Conservation (phyloP, 92 coral and sea anemone species). For the Parazoanthus swiftii region DNA sequence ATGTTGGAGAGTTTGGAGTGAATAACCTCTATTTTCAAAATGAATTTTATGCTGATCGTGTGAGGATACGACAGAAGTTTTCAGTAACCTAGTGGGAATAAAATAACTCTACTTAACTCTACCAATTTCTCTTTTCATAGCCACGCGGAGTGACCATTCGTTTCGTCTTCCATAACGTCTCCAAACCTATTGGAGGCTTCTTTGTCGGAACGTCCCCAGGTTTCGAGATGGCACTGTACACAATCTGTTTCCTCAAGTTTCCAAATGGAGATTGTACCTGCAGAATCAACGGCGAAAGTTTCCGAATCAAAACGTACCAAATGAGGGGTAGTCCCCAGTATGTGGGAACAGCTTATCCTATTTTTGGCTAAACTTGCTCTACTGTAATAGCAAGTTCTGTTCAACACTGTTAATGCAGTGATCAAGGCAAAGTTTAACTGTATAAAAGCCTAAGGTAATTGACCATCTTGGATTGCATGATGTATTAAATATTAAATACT, state of each 20-base stretch:
- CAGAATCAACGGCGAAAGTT: constrained; percentile 33
- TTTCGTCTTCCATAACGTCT: constrained; percentile 30
- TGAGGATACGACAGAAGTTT: no score
- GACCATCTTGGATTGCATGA: no score
- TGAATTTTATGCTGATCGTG: no score
- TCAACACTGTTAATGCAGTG: no score
- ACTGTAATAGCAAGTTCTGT: no score
- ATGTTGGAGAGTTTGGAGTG: no score
- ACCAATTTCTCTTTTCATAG: constrained; percentile 6
- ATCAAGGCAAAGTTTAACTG: no score
- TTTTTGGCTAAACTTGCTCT: constrained; percentile 7
- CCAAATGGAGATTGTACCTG: constrained; percentile 40
- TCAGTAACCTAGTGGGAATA: no score
- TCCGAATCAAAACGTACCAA: constrained; percentile 30
- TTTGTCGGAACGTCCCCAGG: constrained; percentile 43
- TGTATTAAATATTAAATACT: no score
- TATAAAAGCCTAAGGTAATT: no score
- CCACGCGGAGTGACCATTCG: constrained; percentile 38
- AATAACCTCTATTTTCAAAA: no score
- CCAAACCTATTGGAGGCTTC: constrained; percentile 49
- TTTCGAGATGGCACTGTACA: constrained; percentile 52
- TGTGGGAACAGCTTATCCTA: constrained; percentile 46
- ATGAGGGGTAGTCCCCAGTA: not conserved
- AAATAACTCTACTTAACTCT: no score
- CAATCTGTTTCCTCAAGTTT: constrained; percentile 50